Evolutionary conservation across 2,888 invertebrate species (phyloP), one percentile per base, ranked within the genome.

Genomic region (Acleris cristana): DNA sequence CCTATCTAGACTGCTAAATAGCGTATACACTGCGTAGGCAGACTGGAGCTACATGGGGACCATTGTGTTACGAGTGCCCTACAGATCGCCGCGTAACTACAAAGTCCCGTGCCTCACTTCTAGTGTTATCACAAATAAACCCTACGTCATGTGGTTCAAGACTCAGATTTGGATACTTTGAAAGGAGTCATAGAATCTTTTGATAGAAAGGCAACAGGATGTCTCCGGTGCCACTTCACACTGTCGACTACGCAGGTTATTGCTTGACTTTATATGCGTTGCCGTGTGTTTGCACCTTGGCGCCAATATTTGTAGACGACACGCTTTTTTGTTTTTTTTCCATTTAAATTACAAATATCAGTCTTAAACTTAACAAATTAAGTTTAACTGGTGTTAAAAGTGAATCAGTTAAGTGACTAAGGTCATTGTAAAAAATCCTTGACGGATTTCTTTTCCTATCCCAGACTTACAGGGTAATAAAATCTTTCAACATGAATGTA

Each of bases 161-260:
- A 40, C 40, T 40, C 40, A 40, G 1, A 3, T 40, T 40, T 40
- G 14, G 3, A 14, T 40, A 40, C 40, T 14, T 4, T 40, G 40
- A 40, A 14, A 40, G 14, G 4, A 40, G 10, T 40, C 40, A 40
- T 40, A 40, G 1, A 12, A 40, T 40, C 14, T 40, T 40, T 14
- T 14, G 40, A 40, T 40, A 40, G 14, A 4, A 14, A 40, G 40
- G 40, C 40, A 40, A 10, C 40, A 40, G 14, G 40, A 75, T 78
- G 80, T 79, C 80, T 80, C 75, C 69, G 72, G 72, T 71, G 71
- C 71, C 76, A 73, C 83, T 82, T 65, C 73, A 76, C 76, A 60
- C 54, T 7, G 40, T 62, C 74, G 68, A 71, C 75, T 69, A 73
- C 72, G 71, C 69, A 75, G 75, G 78, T 76, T 76, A 75, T 71